Percentiles rank a stretch among this genome's conserved stretches.
Evolutionary conservation across 2,888 invertebrate genomes (phyloP).

Genomic region (Philonicus albiceps): DNA sequence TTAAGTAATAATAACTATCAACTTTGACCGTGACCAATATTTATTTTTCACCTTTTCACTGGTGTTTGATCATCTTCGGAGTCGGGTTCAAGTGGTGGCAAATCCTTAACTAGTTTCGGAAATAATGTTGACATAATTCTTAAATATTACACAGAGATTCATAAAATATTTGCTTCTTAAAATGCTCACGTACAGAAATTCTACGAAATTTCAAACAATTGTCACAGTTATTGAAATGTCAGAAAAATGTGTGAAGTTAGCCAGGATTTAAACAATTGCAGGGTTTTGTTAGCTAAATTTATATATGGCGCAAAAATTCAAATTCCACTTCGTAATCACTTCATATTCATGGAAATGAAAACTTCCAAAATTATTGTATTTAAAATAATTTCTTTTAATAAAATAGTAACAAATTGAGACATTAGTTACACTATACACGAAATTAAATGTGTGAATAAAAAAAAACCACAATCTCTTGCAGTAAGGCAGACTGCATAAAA

Average conservation of each 20-base stretch:
- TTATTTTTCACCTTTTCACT: constrained; percentile 47
- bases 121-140: constrained; percentile 53
- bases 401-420: neutral
- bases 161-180: neutral
- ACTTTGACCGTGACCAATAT: neutral
- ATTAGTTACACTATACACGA: neutral
- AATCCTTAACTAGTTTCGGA: constrained; percentile 59
- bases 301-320: neutral
- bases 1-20: neutral
- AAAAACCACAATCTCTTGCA: neutral
- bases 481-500: neutral
- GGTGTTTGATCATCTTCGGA: constrained; percentile 60
- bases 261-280: neutral
- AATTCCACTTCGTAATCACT: too few species aligned
- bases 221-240: constrained; percentile 1
- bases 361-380: neutral
- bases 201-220: neutral
- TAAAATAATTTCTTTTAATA: neutral
- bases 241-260: neutral
- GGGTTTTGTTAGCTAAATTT: neutral
- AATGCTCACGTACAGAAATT: neutral
- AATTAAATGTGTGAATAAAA: neutral
- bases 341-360: neutral
- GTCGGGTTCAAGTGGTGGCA: constrained; percentile 57
- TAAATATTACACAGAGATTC: neutral